Percentiles rank a stretch among this genome's conserved stretches.
These are phyloP conservation scores for Drepana falcataria DNA, from an alignment of 2,888 invertebrate species.

Conservation along the genomic window DNA sequence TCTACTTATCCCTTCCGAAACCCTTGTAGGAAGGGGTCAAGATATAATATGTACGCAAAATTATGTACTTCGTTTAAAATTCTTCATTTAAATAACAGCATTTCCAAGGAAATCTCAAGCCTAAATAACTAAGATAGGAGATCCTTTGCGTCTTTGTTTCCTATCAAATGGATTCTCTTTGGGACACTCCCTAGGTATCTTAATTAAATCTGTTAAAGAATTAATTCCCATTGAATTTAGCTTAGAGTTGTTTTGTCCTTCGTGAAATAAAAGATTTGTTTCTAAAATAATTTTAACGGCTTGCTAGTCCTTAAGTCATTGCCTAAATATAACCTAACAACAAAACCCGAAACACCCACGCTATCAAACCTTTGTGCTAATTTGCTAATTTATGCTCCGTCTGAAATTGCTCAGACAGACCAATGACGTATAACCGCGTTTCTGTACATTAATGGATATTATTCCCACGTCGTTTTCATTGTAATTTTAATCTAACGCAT, in stretches of 20 bases:
- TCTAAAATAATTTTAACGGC: slow-evolving; percentile 15
- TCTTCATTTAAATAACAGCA: too few relatives aligned
- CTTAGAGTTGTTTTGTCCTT: slow-evolving; percentile 7
- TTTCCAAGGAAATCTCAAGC: too few relatives aligned
- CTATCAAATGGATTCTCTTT: background rate
- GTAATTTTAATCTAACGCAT: background rate
- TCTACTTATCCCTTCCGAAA: too few relatives aligned
- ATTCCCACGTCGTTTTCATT: background rate
- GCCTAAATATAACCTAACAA: background rate
- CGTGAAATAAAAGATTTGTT: slow-evolving; percentile 11
- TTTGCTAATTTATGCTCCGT: slow-evolving; percentile 33
- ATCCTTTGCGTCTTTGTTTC: too few relatives aligned
- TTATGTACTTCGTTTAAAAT: too few relatives aligned
- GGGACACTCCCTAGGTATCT: background rate
- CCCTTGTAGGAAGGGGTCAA: too few relatives aligned
- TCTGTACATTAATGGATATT: background rate
- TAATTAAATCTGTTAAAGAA: background rate
- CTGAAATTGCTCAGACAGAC: slow-evolving; percentile 28
- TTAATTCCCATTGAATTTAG: background rate
- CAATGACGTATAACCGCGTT: slow-evolving; percentile 11
- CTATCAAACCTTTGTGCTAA: slow-evolving; percentile 11
- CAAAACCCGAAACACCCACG: slow-evolving; percentile 11
- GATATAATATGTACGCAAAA: too few relatives aligned
- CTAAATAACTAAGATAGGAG: too few relatives aligned
- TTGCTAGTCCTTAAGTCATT: slow-evolving; percentile 5